Evolutionary conservation across 1,140 invertebrate genomes (phyloP).

Genomic region (Gryon sp.): DNA sequence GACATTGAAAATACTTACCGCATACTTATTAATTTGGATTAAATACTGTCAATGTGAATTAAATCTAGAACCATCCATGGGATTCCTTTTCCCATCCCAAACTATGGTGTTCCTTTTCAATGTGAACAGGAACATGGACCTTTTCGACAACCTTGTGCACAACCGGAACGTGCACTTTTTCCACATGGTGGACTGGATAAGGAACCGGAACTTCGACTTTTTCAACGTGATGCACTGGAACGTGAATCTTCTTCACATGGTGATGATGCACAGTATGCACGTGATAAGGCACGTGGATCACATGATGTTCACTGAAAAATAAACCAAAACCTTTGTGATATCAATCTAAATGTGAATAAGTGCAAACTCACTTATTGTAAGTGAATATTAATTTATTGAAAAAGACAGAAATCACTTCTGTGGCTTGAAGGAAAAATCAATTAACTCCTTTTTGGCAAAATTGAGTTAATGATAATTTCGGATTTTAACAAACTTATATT

Average conservation of each 20-base stretch:
- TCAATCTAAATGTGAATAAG: too few species aligned
- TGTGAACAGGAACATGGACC: constrained; percentile 38
- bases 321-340: too few species aligned
- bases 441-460: too few species aligned
- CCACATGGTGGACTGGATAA: constrained; percentile 52
- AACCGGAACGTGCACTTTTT: constrained; percentile 40
- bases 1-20: constrained; percentile 16
- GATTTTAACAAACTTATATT: too few species aligned
- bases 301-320: constrained; percentile 30
- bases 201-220: constrained; percentile 46
- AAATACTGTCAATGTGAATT: not conserved
- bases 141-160: constrained; percentile 28
- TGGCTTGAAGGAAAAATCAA: too few species aligned
- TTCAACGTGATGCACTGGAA: constrained; percentile 51
- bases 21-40: constrained; percentile 21
- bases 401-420: too few species aligned
- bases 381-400: too few species aligned
- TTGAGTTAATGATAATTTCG: too few species aligned
- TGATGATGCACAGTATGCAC: constrained; percentile 54
- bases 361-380: too few species aligned
- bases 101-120: constrained; percentile 34
- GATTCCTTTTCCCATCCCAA: not conserved
- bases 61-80: constrained; percentile 34
- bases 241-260: constrained; percentile 40
- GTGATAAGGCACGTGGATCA: constrained; percentile 53